Percentiles rank a stretch among this genome's conserved stretches.
Conservation (phyloP, 2,113 vertebrate species). For the Rhinopomastus cyanomelas region DNA sequence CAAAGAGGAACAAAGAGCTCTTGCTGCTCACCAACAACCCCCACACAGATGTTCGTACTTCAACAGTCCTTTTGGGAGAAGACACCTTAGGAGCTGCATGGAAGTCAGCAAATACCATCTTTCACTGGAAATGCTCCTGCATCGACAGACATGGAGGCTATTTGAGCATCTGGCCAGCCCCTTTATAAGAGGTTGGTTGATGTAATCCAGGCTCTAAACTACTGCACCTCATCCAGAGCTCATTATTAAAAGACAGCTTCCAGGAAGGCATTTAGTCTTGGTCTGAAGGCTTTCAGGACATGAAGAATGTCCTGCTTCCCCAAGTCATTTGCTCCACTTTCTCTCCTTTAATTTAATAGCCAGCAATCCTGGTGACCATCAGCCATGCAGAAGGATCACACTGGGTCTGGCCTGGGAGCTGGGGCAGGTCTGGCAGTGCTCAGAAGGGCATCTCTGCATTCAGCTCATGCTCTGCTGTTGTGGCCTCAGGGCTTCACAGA, state of each 20-base stretch:
- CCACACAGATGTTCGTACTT: neutral
- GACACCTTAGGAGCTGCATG: fast-evolving
- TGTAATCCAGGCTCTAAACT: neutral
- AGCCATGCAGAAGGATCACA: fast-evolving
- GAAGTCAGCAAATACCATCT: neutral
- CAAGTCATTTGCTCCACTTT: neutral
- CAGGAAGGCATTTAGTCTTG: neutral
- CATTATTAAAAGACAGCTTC: neutral
- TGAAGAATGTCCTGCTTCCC: neutral
- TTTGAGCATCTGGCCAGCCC: neutral
- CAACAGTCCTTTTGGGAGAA: neutral
- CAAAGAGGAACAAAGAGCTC: neutral
- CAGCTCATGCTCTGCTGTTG: neutral
- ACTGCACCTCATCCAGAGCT: neutral
- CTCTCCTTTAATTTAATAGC: neutral
- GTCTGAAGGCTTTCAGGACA: neutral
- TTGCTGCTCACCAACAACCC: neutral
- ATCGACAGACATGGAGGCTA: neutral
- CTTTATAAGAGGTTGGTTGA: fast-evolving
- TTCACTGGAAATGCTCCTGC: neutral
- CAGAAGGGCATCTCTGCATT: neutral
- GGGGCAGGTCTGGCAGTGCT: neutral
- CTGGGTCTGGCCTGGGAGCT: neutral
- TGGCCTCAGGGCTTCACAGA: neutral
- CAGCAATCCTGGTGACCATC: neutral